phyloP scores from a whole-genome alignment of 2,888 invertebrate genomes.

The Hypomecis atomaria region DNA sequence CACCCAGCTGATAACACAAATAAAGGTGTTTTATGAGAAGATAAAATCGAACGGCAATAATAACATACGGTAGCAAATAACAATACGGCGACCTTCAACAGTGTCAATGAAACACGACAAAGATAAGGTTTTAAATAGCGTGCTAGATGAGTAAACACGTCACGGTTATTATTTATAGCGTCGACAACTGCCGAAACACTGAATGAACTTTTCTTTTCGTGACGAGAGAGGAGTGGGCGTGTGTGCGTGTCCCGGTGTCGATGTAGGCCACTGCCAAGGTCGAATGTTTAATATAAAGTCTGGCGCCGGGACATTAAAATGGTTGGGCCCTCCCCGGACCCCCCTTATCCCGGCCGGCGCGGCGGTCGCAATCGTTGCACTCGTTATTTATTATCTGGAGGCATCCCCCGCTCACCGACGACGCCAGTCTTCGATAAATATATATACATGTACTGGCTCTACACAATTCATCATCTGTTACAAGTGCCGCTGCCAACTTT shows the following conservation, averaged over 20 bases:
- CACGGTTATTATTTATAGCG: slow-evolving; percentile 77
- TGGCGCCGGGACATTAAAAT: slow-evolving; percentile 84
- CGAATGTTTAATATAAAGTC: slow-evolving; percentile 85
- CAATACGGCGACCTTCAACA: slow-evolving; percentile 30
- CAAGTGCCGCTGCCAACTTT: slow-evolving; percentile 1
- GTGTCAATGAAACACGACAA: slow-evolving; percentile 59
- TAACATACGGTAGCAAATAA: slow-evolving; percentile 19
- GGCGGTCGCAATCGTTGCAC: slow-evolving; percentile 83
- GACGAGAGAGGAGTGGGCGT: slow-evolving; percentile 75
- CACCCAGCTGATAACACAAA: slow-evolving; percentile 10
- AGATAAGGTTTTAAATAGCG: slow-evolving; percentile 62
- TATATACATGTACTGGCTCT: slow-evolving; percentile 25
- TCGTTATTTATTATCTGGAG: slow-evolving; percentile 83
- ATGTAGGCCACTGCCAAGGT: slow-evolving; percentile 85
- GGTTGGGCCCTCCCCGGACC: slow-evolving; percentile 80
- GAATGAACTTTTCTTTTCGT: slow-evolving; percentile 82
- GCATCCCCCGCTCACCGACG: slow-evolving; percentile 69
- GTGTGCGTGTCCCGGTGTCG: slow-evolving; percentile 82
- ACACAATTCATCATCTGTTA: not conserved
- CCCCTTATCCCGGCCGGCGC: slow-evolving; percentile 75
- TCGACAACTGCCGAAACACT: slow-evolving; percentile 73
- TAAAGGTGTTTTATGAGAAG: slow-evolving; percentile 6
- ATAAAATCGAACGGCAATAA: slow-evolving; percentile 21
- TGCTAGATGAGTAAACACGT: slow-evolving; percentile 69
- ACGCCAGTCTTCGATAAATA: slow-evolving; percentile 56